phyloP scores from a whole-genome alignment of 2,888 invertebrate genomes.

The Atherix ibis region DNA sequence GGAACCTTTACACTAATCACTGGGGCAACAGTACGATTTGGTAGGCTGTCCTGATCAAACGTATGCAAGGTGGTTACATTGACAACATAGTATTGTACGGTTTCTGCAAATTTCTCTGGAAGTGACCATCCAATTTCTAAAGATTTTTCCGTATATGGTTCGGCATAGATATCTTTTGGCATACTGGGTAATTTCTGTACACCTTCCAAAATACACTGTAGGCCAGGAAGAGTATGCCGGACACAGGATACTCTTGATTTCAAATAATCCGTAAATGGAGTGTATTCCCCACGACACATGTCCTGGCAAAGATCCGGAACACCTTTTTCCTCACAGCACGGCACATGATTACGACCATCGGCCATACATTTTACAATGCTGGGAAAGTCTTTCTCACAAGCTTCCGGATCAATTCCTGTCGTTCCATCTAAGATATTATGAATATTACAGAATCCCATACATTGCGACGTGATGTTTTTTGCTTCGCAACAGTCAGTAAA shows the following conservation, averaged over 20 bases:
- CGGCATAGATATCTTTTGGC: constrained; percentile 55
- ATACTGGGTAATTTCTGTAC: constrained; percentile 52
- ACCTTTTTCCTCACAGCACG: constrained; percentile 65
- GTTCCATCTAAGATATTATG: constrained; percentile 58
- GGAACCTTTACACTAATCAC: constrained; percentile 39
- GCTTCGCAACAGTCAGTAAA: constrained; percentile 64
- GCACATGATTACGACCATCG: constrained; percentile 72
- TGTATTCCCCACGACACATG: constrained; percentile 72
- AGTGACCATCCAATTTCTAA: constrained; percentile 54
- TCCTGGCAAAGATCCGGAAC: constrained; percentile 76
- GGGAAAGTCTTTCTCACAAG: constrained; percentile 67
- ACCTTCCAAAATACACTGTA: constrained; percentile 71
- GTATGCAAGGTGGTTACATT: constrained; percentile 55
- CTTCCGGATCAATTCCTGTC: constrained; percentile 65
- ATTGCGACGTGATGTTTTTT: constrained; percentile 51
- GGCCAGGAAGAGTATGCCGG: constrained; percentile 62
- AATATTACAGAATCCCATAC: constrained; percentile 70
- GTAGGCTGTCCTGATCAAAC: constrained; percentile 40
- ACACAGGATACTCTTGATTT: constrained; percentile 75
- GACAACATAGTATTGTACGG: constrained; percentile 48
- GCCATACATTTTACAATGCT: constrained; percentile 63
- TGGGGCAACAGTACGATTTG: constrained; percentile 9
- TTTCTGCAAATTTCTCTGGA: constrained; percentile 46
- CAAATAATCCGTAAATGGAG: constrained; percentile 66
- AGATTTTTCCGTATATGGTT: constrained; percentile 54